Percentiles rank a stretch among this genome's conserved stretches.
Conservation (phyloP, 1,140 invertebrate species). For the Drosophila melanogaster region DNA sequence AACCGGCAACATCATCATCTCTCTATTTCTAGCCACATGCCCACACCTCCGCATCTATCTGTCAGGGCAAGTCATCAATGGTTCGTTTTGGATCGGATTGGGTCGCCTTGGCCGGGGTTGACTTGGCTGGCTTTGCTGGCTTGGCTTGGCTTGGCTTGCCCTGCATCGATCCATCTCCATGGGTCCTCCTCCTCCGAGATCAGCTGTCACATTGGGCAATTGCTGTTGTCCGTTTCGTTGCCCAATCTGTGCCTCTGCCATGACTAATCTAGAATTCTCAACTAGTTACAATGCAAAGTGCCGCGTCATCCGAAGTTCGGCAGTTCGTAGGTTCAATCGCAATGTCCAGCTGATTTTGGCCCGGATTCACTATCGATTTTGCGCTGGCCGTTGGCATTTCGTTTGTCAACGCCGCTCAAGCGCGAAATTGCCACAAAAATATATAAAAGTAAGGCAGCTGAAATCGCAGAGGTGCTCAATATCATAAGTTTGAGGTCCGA, state of each 20-base stretch:
- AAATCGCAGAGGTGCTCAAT: conserved; percentile 4
- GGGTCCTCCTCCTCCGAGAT: conserved; percentile 28
- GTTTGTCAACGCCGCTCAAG: conserved; percentile 56
- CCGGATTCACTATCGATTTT: conserved; percentile 65
- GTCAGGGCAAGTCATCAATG: conserved; percentile 75
- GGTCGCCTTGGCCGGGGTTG: too few species aligned
- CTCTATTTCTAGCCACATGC: conserved; percentile 15
- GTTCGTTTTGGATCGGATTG: conserved; percentile 4
- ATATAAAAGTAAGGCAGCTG: conserved; percentile 47
- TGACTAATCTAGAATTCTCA: conserved; percentile 61
- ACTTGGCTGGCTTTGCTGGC: too few species aligned
- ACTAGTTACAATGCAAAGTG: conserved; percentile 50
- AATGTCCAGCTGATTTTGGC: conserved; percentile 46
- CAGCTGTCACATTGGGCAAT: conserved; percentile 71
- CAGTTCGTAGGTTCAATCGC: conserved; percentile 2
- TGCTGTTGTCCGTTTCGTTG: conserved; percentile 49
- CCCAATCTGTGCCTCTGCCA: conserved; percentile 53
- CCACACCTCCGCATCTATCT: conserved; percentile 57
- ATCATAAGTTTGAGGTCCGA: conserved; percentile 8
- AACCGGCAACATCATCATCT: conserved; percentile 46
- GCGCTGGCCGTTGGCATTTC: conserved; percentile 45
- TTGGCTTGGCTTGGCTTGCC: neutral
- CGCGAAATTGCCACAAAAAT: conserved; percentile 69
- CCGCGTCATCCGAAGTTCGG: conserved; percentile 36
- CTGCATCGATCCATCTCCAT: conserved; percentile 38